Evolutionary conservation across 2,888 invertebrate genomes (phyloP), one percentile per base, ranked within the genome.

Genomic region (Yponomeuta evonymella): DNA sequence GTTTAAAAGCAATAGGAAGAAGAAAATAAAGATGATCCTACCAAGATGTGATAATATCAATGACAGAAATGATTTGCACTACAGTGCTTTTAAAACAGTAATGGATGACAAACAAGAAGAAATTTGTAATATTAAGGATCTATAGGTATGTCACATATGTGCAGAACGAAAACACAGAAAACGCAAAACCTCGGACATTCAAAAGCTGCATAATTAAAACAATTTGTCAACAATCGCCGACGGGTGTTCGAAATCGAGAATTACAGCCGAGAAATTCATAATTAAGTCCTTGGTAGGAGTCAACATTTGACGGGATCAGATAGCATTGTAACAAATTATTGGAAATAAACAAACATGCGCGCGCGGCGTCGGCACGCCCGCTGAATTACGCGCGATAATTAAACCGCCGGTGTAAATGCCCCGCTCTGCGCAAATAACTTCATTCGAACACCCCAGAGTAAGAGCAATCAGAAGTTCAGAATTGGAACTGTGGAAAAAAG

Each of bases 311-410:
- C 70, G 48, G 66, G 78, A 86, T 85, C 87, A 81, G 87, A 88
- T 87, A 87, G 77, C 77, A 81, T 81, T 85, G 84, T 84, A 85
- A 87, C 87, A 87, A 86, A 88, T 88, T 86, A 86, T 68, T 70
- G 71, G 29, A 84, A 87, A 87, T 83, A 87, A 85, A 87, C 84
- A 83, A 83, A 81, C 77, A 83, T 75, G 76, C 78, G 74, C 72
- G 72, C 30, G 70, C 43, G 48, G 36, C 30, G 33, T 29, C 65
- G 58, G 71, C 69, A 69, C 62, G 64, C 67, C 69, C 75, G 71
- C 74, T 87, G 87, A 88, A 83, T 87, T 88, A 89, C 89, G 87
- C 81, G 77, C 77, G 78, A 83, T 87, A 89, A 90, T 89, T 89
- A 90, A 89, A 80, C 83, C 51, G 51, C 81, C 81, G 83, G 67